Evolutionary conservation across 2,113 vertebrate species (phyloP).

Genomic region (Fregetta grallaria): DNA sequence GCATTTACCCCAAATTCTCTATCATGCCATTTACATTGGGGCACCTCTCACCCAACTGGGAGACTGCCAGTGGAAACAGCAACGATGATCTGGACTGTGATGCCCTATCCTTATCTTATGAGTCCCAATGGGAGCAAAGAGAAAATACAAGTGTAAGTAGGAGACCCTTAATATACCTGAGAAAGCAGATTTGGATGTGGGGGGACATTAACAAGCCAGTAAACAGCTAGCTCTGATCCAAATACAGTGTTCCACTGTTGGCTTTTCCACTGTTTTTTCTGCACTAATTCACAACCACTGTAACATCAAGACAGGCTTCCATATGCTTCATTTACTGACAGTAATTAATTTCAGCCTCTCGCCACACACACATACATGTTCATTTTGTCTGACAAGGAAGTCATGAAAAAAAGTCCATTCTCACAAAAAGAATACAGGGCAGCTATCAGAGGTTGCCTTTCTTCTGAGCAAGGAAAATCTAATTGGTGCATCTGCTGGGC

Average conservation of each 20-base stretch:
- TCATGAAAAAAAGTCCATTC: slow-evolving; percentile 29
- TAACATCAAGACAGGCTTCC: slow-evolving; percentile 53
- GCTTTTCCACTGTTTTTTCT: slow-evolving; percentile 62
- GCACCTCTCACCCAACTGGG: background rate
- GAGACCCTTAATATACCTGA: background rate
- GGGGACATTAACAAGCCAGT: background rate
- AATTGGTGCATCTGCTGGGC: background rate
- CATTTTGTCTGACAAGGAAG: slow-evolving; percentile 63
- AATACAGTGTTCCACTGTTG: background rate
- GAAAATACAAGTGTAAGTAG: background rate
- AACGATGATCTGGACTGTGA: background rate
- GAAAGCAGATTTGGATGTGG: background rate
- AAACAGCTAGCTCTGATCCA: background rate
- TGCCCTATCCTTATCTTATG: background rate
- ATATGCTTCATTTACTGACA: slow-evolving; percentile 72
- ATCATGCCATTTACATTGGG: background rate
- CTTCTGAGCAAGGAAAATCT: background rate
- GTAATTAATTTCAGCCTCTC: slow-evolving; percentile 71
- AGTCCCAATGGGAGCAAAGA: background rate
- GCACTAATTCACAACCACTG: slow-evolving; percentile 72
- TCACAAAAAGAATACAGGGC: slow-evolving; percentile 3
- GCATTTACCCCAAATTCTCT: background rate
- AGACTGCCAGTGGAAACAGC: background rate
- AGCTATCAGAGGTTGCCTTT: background rate
- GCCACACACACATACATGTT: background rate